Percentiles rank a stretch among this genome's conserved stretches.
phyloP scores from a whole-genome alignment of 2,113 vertebrate species.

The Ranitomeya variabilis region DNA sequence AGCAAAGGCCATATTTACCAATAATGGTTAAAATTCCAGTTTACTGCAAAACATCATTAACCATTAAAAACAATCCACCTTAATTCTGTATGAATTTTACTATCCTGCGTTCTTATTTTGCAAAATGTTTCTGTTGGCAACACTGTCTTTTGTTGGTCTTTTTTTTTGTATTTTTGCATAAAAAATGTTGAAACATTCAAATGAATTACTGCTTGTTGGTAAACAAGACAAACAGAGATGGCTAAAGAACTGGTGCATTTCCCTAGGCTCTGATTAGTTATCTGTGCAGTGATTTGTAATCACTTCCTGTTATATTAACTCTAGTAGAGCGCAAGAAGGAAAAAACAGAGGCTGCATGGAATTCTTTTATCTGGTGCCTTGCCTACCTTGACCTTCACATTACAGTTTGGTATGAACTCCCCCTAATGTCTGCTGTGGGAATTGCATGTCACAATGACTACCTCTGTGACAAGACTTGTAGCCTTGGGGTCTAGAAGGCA shows the following conservation, averaged over 20 bases:
- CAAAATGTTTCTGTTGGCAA: neutral
- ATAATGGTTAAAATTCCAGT: too few species aligned
- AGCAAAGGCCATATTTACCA: too few species aligned
- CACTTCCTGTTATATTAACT: constrained; percentile 20
- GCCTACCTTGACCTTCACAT: constrained; percentile 37
- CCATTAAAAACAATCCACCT: neutral
- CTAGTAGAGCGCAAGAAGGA: neutral
- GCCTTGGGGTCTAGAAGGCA: constrained; percentile 25
- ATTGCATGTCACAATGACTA: constrained; percentile 27
- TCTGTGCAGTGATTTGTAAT: constrained; percentile 23
- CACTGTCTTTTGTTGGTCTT: neutral
- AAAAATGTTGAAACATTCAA: neutral
- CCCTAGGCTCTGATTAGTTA: constrained; percentile 15
- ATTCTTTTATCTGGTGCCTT: constrained; percentile 18
- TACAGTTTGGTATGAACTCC: constrained; percentile 46
- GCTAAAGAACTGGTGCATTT: constrained; percentile 9
- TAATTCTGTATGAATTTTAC: neutral
- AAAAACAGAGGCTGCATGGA: constrained; percentile 9
- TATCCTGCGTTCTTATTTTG: neutral
- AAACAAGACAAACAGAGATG: constrained; percentile 21
- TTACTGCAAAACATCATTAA: too few species aligned
- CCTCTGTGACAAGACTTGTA: constrained; percentile 18
- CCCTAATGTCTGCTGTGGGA: constrained; percentile 41
- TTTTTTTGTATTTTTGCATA: neutral
- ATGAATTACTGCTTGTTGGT: constrained; percentile 11